Conservation (phyloP, 2,797 vertebrate genomes). For the Hippocampus kuda region DNA sequence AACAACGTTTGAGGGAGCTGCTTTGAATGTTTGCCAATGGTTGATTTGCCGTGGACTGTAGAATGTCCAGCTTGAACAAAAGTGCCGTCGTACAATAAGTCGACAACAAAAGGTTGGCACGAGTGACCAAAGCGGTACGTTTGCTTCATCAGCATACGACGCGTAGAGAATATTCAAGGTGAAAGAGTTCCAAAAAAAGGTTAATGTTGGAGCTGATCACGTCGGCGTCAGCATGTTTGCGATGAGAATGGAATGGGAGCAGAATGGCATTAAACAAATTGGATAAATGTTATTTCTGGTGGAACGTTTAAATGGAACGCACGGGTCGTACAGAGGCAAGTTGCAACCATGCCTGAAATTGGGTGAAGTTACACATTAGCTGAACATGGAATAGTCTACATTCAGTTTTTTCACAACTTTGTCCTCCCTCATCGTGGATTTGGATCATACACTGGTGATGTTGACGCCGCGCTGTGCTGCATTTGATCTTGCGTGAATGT, state of each 20-base stretch:
- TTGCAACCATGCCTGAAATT: constrained; percentile 70
- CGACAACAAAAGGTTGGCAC: constrained; percentile 33
- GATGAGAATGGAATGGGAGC: constrained; percentile 42
- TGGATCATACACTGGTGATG: constrained; percentile 10
- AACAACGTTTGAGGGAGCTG: constrained; percentile 21
- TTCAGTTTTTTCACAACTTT: constrained; percentile 41
- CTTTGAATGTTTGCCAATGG: constrained; percentile 29
- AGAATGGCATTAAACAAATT: constrained; percentile 62
- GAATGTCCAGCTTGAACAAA: constrained; percentile 22
- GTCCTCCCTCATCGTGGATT: constrained; percentile 19
- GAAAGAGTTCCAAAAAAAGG: neutral
- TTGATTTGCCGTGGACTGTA: constrained; percentile 33
- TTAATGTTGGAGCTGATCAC: neutral
- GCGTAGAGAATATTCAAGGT: constrained; percentile 8
- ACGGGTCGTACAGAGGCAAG: constrained; percentile 60
- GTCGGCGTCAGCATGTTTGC: constrained; percentile 41
- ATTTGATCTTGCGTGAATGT: constrained; percentile 5
- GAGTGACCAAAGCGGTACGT: constrained; percentile 31
- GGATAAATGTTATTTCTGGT: constrained; percentile 69
- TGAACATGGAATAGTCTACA: constrained; percentile 50
- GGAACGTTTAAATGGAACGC: constrained; percentile 65
- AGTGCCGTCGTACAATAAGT: constrained; percentile 26
- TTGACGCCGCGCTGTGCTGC: constrained; percentile 12
- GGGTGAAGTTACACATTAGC: constrained; percentile 63
- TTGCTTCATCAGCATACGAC: constrained; percentile 6